Conservation (phyloP, 1,140 invertebrate species). For the Ceratina australensis region DNA sequence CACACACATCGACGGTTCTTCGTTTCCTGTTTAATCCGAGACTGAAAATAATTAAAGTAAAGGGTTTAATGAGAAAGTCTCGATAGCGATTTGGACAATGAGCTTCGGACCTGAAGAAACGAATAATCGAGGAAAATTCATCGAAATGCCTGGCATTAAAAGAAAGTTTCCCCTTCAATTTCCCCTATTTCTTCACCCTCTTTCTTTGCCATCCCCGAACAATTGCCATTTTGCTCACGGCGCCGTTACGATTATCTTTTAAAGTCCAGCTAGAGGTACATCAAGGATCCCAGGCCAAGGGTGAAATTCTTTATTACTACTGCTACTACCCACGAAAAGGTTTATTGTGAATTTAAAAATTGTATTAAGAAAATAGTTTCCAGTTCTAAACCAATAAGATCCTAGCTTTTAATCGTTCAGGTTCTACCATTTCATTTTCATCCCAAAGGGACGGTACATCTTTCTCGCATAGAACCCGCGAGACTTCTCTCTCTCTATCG, state of each 20-base stretch:
- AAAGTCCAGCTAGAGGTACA: not conserved
- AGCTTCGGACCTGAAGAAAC: too few relatives aligned
- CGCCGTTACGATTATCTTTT: constrained; percentile 21
- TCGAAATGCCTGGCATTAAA: constrained; percentile 16
- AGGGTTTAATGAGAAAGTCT: too few relatives aligned
- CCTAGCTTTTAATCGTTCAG: not conserved
- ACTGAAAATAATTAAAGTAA: not conserved
- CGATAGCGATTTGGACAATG: not conserved
- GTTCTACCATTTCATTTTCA: constrained; percentile 20
- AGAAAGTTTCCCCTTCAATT: constrained; percentile 6
- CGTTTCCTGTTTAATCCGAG: too few relatives aligned
- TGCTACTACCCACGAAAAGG: too few relatives aligned
- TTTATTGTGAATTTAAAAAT: too few relatives aligned
- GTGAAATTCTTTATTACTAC: too few relatives aligned
- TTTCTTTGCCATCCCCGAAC: not conserved
- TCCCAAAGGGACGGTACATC: constrained; percentile 6
- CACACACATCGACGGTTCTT: not conserved
- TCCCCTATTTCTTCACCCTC: not conserved
- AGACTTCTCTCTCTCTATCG: constrained; percentile 5
- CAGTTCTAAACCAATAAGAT: too few relatives aligned
- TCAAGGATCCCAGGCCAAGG: not conserved
- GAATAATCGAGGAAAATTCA: not conserved
- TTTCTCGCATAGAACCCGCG: not conserved
- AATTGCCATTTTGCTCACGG: not conserved
- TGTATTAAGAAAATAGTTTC: too few relatives aligned